Percentiles rank a stretch among this genome's conserved stretches.
These are phyloP conservation scores for Capitulum mitella DNA, from an alignment of 2,888 invertebrate species.

Conservation along the genomic window DNA sequence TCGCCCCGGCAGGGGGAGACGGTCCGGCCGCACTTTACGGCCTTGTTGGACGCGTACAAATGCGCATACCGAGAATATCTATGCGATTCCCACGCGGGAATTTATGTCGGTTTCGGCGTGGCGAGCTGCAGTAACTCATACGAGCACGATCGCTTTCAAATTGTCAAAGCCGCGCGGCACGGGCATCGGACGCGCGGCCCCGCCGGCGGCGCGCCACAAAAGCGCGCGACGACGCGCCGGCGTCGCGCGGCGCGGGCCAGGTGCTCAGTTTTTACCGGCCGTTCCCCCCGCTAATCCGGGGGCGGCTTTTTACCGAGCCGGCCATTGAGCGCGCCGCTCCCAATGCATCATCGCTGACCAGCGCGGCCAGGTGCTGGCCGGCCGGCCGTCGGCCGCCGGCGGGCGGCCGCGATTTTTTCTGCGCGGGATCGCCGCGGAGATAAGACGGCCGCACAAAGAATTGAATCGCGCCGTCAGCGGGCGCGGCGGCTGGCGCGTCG, in stretches of 20 bases:
- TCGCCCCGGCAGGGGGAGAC: not conserved
- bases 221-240: not conserved
- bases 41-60: not conserved
- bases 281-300: not conserved
- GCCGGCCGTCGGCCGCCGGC: not conserved
- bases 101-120: not conserved
- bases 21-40: not conserved
- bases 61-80: constrained; percentile 13
- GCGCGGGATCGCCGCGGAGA: not conserved
- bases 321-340: not conserved
- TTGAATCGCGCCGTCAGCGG: not conserved
- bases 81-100: constrained; percentile 14
- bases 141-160: constrained; percentile 14
- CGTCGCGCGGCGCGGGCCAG: not conserved
- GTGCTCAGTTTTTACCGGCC: constrained; percentile 6
- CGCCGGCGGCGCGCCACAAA: constrained; percentile 2
- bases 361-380: not conserved
- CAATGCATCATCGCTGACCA: constrained; percentile 15
- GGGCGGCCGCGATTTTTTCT: not conserved
- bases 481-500: not conserved
- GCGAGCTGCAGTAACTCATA: constrained; percentile 15
- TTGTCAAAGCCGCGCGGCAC: not conserved
- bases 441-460: constrained; percentile 13
- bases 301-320: not conserved
- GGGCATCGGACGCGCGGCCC: not conserved